These are phyloP conservation scores for Mormyrus iriodes DNA, from an alignment of 2,113 vertebrate species.

Conservation along the genomic window DNA sequence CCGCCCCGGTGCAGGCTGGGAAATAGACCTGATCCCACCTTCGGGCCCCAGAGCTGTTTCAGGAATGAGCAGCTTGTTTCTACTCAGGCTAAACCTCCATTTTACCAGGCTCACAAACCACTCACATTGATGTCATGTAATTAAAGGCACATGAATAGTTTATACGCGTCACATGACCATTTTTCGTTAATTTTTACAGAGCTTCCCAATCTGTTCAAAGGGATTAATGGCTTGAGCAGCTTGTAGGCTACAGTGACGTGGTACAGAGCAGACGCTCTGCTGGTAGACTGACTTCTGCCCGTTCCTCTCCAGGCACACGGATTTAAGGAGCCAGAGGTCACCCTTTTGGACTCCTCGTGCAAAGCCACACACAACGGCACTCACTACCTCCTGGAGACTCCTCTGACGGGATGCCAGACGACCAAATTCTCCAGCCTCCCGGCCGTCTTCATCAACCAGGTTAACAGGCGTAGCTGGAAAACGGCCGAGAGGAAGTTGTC, in stretches of 20 bases:
- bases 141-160: background rate
- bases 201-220: background rate
- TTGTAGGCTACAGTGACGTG: background rate
- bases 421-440: constrained; percentile 40
- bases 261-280: background rate
- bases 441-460: constrained; percentile 79
- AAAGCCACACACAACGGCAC: constrained; percentile 80
- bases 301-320: constrained; percentile 63
- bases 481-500: background rate
- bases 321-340: constrained; percentile 70
- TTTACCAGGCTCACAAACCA: background rate
- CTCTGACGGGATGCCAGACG: constrained; percentile 73
- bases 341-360: constrained; percentile 78
- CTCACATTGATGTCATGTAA: background rate
- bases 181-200: background rate
- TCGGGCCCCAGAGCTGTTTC: constrained; percentile 21
- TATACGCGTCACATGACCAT: background rate
- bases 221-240: background rate
- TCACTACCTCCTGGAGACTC: constrained; percentile 85
- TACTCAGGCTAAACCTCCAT: background rate
- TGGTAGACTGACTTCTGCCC: background rate
- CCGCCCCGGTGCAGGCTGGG: constrained; percentile 27
- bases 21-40: constrained; percentile 30
- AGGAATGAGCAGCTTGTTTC: background rate
- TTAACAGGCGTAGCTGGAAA: constrained; percentile 57